Evolutionary conservation across 2,797 vertebrate species (phyloP), one percentile per base, ranked within the genome.

Genomic region (Acrocephalus scirpaceus): DNA sequence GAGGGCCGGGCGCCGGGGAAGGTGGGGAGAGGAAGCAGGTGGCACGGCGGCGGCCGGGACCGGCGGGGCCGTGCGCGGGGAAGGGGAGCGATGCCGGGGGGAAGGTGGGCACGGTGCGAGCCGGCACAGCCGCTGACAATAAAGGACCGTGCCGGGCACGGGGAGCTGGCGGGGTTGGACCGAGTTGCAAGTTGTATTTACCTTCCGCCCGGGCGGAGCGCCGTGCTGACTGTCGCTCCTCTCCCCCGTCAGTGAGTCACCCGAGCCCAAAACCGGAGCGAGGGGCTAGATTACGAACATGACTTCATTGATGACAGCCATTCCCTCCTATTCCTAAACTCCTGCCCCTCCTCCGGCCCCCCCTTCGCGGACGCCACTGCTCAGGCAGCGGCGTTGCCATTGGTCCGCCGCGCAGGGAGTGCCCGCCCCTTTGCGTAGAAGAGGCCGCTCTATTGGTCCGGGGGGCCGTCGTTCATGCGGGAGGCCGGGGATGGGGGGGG

Each of bases 291-390:
- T 97, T 97, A 97, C 95, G 97, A 98, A 97, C 96, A 98, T 97
- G 98, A 98, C 97, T 98, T 97, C 98, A 98, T 74, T 96, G 97
- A 96, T 98, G 98, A 98, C 98, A 98, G 97, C 97, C 97, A 73
- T 97, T 92, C 98, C 98, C 98, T 96, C 97, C 97, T 97, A 97
- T 98, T 96, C 97, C 98, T 94, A 97, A 97, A 97, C 95, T 96
- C 97, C 60, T 74, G 96, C 96, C 95, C 98, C 97, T 95, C 98
- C 97, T 91, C 93, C 96, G 60, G 14, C 60, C 79, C 89, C 92
- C 54, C 65, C 32, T 40, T 30, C 27, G 42, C 45, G 45, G 21
- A 23, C 80, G 10, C 50, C 91, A 22, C 75, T 3, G 91, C 94
- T 96, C 94, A 94, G 96, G 82, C 97, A 95, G 88, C 79, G 5